Conservation (phyloP, 2,797 vertebrate species). For the Hybognathus amarus region DNA sequence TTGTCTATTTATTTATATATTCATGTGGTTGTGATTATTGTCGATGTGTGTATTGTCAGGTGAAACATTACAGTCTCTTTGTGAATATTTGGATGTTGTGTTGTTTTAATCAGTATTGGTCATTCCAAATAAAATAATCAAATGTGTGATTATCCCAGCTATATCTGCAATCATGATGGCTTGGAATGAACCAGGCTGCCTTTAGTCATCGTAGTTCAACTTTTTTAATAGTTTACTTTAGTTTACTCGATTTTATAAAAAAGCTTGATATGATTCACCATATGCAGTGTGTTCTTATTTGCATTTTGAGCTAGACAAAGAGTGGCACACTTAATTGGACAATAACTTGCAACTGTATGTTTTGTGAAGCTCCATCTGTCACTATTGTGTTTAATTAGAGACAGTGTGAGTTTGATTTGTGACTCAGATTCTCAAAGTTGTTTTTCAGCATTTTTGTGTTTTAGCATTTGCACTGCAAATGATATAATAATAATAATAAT, state of each 20-base stretch:
- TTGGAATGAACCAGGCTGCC: neutral
- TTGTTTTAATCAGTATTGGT: no score
- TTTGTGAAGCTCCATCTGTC: conserved; percentile 51
- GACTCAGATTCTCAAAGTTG: neutral
- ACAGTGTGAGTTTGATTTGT: conserved; percentile 40
- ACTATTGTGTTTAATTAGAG: conserved; percentile 51
- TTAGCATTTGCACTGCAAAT: neutral
- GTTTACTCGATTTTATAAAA: conserved; percentile 5
- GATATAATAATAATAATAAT: neutral
- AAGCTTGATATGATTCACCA: neutral
- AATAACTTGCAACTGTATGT: conserved; percentile 46
- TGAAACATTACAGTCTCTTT: no score
- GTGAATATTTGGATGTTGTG: no score
- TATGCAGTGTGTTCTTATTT: conserved; percentile 31
- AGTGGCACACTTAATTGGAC: conserved; percentile 49
- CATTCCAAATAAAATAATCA: no score
- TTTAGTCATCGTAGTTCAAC: neutral
- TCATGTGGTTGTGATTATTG: no score
- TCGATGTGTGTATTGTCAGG: no score
- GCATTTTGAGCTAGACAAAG: conserved; percentile 28
- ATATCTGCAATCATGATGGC: neutral
- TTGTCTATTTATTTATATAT: no score
- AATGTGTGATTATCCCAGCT: no score
- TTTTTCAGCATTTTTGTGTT: neutral
- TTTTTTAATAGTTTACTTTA: conserved; percentile 15